These are phyloP conservation scores for Cryptomyrus ogoouensis DNA, from an alignment of 2,113 vertebrate species.

Conservation along the genomic window DNA sequence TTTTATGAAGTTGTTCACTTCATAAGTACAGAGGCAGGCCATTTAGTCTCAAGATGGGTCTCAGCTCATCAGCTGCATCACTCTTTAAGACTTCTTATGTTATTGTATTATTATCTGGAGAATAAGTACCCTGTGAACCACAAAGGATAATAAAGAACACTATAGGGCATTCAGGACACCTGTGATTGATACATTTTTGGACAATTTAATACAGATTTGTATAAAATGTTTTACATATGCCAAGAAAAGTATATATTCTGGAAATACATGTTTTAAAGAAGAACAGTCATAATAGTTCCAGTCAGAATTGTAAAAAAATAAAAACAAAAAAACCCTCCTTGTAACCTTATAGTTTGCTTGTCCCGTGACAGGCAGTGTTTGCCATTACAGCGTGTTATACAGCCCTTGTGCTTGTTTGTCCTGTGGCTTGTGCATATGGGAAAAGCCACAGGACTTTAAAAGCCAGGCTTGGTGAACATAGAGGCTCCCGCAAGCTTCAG, in stretches of 20 bases:
- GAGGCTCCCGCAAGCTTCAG: conserved; percentile 13
- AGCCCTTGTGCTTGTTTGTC: background rate
- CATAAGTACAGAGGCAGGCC: background rate
- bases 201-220: background rate
- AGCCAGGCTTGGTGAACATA: background rate
- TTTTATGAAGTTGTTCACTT: background rate
- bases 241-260: background rate
- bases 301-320: background rate
- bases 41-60: background rate
- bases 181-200: background rate
- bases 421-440: background rate
- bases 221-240: background rate
- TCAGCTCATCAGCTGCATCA: background rate
- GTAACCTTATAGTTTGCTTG: too few species aligned
- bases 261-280: background rate
- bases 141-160: background rate
- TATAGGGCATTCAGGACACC: background rate
- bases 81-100: background rate
- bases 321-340: background rate
- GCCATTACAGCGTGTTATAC: background rate
- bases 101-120: background rate
- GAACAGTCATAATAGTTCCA: background rate
- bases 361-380: background rate
- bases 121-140: background rate
- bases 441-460: background rate